Conservation (phyloP, 2,888 invertebrate species). For the Endotricha flammealis region DNA sequence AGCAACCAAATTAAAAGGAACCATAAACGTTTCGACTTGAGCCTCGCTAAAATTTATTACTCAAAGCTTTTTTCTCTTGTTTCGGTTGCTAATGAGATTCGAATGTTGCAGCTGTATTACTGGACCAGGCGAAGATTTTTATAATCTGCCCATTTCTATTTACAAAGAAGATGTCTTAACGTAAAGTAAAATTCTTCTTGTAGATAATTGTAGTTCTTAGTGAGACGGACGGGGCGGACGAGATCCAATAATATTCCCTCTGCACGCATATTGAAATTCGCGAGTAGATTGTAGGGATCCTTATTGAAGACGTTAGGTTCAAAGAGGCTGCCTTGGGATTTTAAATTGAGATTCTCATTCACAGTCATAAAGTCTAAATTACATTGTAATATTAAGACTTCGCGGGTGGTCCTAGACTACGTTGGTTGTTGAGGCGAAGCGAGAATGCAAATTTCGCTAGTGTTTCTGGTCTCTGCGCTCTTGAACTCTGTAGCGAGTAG, state of each 20-base stretch:
- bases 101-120: constrained; percentile 69
- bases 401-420: constrained; percentile 74
- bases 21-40: constrained; percentile 74
- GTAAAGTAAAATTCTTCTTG: constrained; percentile 38
- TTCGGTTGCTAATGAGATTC: constrained; percentile 74
- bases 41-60: constrained; percentile 76
- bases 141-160: constrained; percentile 41
- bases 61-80: constrained; percentile 65
- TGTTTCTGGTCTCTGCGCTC: constrained; percentile 49
- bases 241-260: constrained; percentile 42
- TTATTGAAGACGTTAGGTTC: constrained; percentile 55
- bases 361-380: constrained; percentile 65
- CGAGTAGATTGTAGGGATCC: constrained; percentile 53
- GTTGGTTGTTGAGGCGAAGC: constrained; percentile 60
- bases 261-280: constrained; percentile 53
- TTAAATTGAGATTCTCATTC: constrained; percentile 52
- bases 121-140: constrained; percentile 52
- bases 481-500: constrained; percentile 49
- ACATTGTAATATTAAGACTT: constrained; percentile 42
- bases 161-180: constrained; percentile 35
- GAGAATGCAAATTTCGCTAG: constrained; percentile 73
- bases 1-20: constrained; percentile 76
- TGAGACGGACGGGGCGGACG: constrained; percentile 28
- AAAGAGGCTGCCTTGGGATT: constrained; percentile 29
- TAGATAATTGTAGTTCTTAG: constrained; percentile 38